Evolutionary conservation across 2,888 invertebrate genomes (phyloP).

Genomic region (Subacronicta megacephala): DNA sequence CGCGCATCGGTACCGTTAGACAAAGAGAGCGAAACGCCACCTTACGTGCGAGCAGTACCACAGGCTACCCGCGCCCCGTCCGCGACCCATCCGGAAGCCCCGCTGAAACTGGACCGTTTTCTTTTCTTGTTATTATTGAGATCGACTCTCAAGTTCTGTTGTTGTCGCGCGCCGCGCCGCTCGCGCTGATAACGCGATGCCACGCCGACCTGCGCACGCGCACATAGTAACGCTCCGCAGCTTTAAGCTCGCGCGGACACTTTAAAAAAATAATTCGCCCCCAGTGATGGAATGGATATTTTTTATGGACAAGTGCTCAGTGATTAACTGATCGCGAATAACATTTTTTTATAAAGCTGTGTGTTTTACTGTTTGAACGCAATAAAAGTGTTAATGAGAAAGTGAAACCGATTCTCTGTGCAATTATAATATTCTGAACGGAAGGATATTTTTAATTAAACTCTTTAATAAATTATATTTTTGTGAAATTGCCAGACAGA

Average conservation of each 20-base stretch:
- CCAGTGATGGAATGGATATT: constrained; percentile 83
- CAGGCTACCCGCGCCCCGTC: constrained; percentile 78
- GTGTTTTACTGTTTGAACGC: constrained; percentile 65
- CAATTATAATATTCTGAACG: constrained; percentile 63
- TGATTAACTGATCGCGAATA: constrained; percentile 70
- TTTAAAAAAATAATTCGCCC: constrained; percentile 66
- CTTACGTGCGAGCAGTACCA: constrained; percentile 75
- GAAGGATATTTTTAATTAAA: constrained; percentile 65
- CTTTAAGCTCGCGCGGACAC: constrained; percentile 81
- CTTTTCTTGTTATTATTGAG: constrained; percentile 90
- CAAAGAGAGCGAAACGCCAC: constrained; percentile 76
- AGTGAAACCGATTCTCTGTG: constrained; percentile 80
- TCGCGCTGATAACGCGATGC: constrained; percentile 89
- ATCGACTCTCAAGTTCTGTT: constrained; percentile 89
- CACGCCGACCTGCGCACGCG: constrained; percentile 86
- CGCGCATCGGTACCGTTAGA: constrained; percentile 84
- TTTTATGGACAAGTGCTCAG: constrained; percentile 71
- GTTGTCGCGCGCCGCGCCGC: constrained; percentile 87
- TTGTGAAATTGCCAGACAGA: constrained; percentile 49
- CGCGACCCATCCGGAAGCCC: constrained; percentile 89
- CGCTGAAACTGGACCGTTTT: constrained; percentile 90
- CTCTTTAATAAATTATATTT: constrained; percentile 55
- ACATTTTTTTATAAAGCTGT: constrained; percentile 59
- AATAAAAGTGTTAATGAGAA: constrained; percentile 67
- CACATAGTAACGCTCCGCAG: constrained; percentile 73